Evolutionary conservation across 30 jellyfish, hydroid and myxozoan genomes (phyloP), one percentile per base, ranked within the genome.

Genomic region (Morbakka virulenta): DNA sequence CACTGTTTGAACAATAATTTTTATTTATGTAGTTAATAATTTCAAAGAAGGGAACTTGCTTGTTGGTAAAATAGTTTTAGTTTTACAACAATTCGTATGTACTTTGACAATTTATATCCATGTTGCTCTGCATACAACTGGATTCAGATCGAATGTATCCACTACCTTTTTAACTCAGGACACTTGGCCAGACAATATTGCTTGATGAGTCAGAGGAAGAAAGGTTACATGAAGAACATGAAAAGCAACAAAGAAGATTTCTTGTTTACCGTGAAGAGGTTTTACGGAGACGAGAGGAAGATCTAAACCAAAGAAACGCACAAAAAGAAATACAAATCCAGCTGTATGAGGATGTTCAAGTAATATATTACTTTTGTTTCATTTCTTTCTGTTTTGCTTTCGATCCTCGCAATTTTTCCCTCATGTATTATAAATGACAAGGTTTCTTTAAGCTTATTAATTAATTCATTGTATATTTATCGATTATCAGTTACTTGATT

Each of bases 331-430:
- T 64, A 67, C 98, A 91, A 48, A 67, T 91, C 12, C 82, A 66
- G 35, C 95, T 75, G 36, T 83, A 91, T 57, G 96, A 84, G 63
- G 90, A 68, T 13, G 52, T 91, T 91, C 96, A 91, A 95, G 98
- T 91, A 35, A 25, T 28, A 35, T 28, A 20, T 51, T 50, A 4
- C 0, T 28, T 36, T n/a, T n/a, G n/a, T 61, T 30, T 3, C 49
- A 20, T 32, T 0, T 35, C 9, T 0, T 29, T 0, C 35, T 67
- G 25, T 0, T 22, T 2, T 67, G 13, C 21, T 29, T 63, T 63
- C 4, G 32, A 57, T 6, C 4, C 12, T 31, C n/a, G 27, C 22
- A 12, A 17, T 4, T 65, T 65, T 22, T 9, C 6, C 21, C 21
- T 66, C 13, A 28, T 6, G 21, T 9, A 13, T n/a, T 66, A n/a